These are phyloP conservation scores for Anorthoa munda DNA, from an alignment of 2,888 invertebrate species.

Conservation along the genomic window DNA sequence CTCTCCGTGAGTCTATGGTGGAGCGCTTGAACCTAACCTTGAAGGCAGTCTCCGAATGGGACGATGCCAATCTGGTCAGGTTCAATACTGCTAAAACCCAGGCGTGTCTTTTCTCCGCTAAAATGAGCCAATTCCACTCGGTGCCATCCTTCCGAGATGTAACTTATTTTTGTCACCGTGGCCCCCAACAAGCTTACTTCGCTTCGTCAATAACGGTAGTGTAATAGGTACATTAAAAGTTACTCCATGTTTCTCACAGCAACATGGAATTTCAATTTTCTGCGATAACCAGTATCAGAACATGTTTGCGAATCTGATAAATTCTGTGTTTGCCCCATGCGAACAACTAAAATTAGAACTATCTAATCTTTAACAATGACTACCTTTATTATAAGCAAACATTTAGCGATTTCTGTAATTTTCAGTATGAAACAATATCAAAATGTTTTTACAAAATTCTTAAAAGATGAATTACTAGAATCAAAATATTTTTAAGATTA, in stretches of 20 bases:
- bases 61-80: too few species aligned
- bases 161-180: too few species aligned
- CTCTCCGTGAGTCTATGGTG: too few species aligned
- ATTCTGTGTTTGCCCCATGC: background rate
- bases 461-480: background rate
- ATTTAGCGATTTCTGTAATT: background rate
- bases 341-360: constrained; percentile 4
- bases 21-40: too few species aligned
- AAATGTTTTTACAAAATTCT: background rate
- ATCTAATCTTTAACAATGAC: constrained; percentile 46
- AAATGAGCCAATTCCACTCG: too few species aligned
- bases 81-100: too few species aligned
- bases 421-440: background rate
- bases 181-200: too few species aligned
- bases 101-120: too few species aligned
- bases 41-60: too few species aligned
- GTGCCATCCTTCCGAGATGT: too few species aligned
- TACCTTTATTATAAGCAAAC: constrained; percentile 7
- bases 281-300: constrained; percentile 33
- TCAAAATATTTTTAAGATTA: background rate
- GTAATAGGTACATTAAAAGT: background rate
- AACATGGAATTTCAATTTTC: constrained; percentile 4
- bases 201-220: too few species aligned
- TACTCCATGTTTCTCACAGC: background rate
- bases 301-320: constrained; percentile 38